Percentiles rank a stretch among this genome's conserved stretches.
These are phyloP conservation scores for Trididemnum miniatum DNA, from an alignment of 23 tunicate genomes.

Conservation along the genomic window DNA sequence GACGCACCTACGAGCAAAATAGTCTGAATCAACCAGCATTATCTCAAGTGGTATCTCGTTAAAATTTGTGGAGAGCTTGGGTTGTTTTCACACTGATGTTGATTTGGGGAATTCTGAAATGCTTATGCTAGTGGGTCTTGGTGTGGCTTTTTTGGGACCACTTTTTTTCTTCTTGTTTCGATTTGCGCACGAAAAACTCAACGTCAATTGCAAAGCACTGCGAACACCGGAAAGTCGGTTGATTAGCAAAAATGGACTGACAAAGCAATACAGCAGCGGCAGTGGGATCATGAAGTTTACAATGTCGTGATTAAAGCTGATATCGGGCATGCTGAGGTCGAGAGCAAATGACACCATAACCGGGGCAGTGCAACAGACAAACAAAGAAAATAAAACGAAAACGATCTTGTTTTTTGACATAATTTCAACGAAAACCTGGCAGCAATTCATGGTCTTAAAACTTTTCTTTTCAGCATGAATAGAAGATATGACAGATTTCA, in stretches of 20 bases:
- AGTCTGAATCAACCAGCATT: too few species aligned
- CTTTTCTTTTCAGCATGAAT: constrained; percentile 12
- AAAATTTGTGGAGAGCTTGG: neutral
- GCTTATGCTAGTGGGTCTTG: constrained; percentile 8
- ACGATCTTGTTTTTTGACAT: constrained; percentile 43
- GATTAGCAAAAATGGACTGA: constrained; percentile 72
- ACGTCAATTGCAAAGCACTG: constrained; percentile 60
- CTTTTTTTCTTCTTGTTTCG: neutral
- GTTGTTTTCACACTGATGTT: neutral
- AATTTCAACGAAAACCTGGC: neutral
- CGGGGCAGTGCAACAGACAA: constrained; percentile 81
- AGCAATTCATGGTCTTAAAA: neutral
- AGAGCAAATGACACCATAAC: constrained; percentile 62
- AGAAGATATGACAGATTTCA: constrained; percentile 42
- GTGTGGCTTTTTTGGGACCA: neutral
- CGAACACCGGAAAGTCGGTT: constrained; percentile 62
- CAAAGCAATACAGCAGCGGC: constrained; percentile 73
- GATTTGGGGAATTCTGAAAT: neutral
- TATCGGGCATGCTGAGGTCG: constrained; percentile 49
- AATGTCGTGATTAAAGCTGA: constrained; percentile 36
- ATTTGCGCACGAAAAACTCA: constrained; percentile 51
- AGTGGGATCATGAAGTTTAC: constrained; percentile 74
- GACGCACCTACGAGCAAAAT: too few species aligned
- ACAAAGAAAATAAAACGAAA: constrained; percentile 48
- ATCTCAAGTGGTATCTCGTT: too few species aligned